phyloP scores from a whole-genome alignment of 2,888 invertebrate species.

The Tachina fera region DNA sequence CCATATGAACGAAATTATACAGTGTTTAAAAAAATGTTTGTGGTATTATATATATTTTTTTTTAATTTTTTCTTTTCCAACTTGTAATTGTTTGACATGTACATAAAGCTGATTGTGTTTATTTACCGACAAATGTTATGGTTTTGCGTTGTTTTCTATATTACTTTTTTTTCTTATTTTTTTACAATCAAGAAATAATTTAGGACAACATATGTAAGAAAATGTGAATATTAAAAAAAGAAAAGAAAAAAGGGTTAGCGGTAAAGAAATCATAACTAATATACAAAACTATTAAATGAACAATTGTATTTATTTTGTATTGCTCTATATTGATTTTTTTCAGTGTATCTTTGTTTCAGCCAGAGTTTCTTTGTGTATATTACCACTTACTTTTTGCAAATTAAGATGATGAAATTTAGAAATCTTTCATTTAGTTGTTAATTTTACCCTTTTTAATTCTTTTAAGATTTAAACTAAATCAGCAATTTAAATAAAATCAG shows the following conservation, averaged over 20 bases:
- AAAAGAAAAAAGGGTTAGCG: not conserved
- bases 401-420: constrained; percentile 37
- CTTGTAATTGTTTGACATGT: constrained; percentile 70
- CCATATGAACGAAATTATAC: constrained; percentile 31
- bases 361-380: not conserved
- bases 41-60: constrained; percentile 15
- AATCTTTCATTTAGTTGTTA: too few species aligned
- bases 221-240: not conserved
- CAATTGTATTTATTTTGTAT: not conserved
- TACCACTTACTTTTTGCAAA: constrained; percentile 31
- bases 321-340: not conserved
- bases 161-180: not conserved
- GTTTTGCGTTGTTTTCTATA: constrained; percentile 5
- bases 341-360: not conserved
- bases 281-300: too few species aligned
- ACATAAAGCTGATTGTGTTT: constrained; percentile 65
- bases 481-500: too few species aligned
- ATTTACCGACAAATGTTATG: constrained; percentile 65
- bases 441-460: too few species aligned
- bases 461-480: too few species aligned
- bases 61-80: constrained; percentile 54
- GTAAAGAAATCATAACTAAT: too few species aligned
- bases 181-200: not conserved
- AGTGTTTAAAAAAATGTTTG: not conserved
- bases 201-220: not conserved